A percentile compares a stretch with the other conserved stretches of the same genome.
Evolutionary conservation across 2,888 invertebrate genomes (phyloP).

Genomic region (Tyria jacobaeae): DNA sequence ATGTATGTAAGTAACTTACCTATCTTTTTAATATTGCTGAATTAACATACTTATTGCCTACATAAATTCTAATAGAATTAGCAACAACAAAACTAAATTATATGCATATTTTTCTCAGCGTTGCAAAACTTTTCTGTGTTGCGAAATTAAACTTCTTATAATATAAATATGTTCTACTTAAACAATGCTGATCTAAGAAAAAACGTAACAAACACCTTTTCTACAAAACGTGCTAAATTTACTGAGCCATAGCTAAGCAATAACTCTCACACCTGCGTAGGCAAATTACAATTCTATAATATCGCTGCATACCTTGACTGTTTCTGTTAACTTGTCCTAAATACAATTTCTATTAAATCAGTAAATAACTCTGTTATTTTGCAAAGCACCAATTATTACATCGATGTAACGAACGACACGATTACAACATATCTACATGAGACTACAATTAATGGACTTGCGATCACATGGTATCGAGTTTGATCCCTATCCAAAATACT

Average conservation of each 20-base stretch:
- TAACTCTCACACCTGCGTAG: neutral
- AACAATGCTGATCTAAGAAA: constrained; percentile 10
- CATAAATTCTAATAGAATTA: constrained; percentile 5
- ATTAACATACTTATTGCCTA: constrained; percentile 11
- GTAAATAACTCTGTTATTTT: too few relatives aligned
- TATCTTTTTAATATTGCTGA: neutral
- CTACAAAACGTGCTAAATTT: neutral
- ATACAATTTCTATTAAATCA: neutral
- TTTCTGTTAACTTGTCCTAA: neutral
- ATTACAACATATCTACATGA: too few relatives aligned
- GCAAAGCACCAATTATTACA: too few relatives aligned
- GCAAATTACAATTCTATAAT: neutral
- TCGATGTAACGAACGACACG: too few relatives aligned
- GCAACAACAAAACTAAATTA: constrained; percentile 11
- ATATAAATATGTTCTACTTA: constrained; percentile 14
- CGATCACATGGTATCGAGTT: too few relatives aligned
- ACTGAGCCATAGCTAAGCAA: neutral
- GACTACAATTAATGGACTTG: too few relatives aligned
- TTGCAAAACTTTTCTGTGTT: constrained; percentile 20
- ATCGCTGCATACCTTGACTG: neutral
- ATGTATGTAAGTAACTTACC: neutral
- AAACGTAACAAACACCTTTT: constrained; percentile 4
- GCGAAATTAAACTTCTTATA: constrained; percentile 15
- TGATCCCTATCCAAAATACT: too few relatives aligned
- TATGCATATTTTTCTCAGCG: neutral